These are phyloP conservation scores for Paradoxurus hermaphroditus DNA, from an alignment of 2,113 vertebrate species.

Conservation along the genomic window DNA sequence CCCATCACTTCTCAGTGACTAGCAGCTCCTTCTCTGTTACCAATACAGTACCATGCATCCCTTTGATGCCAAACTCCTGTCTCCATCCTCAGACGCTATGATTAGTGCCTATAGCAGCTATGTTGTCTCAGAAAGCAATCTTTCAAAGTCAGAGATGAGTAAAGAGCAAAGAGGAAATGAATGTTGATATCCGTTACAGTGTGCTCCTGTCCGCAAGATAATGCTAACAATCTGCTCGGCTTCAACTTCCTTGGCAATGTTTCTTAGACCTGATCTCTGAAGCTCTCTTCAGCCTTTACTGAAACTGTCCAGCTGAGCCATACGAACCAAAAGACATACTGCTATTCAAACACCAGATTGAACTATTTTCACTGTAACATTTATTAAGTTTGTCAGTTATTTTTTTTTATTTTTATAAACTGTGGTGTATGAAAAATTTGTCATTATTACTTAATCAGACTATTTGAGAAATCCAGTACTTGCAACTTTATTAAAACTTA, in stretches of 20 bases:
- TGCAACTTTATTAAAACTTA: slow-evolving; percentile 63
- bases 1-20: not conserved
- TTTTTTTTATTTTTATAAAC: slow-evolving; percentile 2
- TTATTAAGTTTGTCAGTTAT: slow-evolving; percentile 1
- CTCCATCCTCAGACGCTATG: not conserved
- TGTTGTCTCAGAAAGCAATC: not conserved
- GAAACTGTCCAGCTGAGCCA: slow-evolving; percentile 43
- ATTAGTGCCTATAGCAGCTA: not conserved
- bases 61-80: not conserved
- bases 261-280: slow-evolving; percentile 38
- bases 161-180: not conserved
- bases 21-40: not conserved
- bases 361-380: slow-evolving; percentile 32
- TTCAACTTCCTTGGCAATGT: slow-evolving; percentile 17
- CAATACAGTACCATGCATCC: not conserved
- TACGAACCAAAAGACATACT: slow-evolving; percentile 49
- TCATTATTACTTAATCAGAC: slow-evolving; percentile 67
- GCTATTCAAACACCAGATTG: not conserved
- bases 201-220: slow-evolving; percentile 37
- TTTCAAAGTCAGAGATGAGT: not conserved
- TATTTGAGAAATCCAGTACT: slow-evolving; percentile 69
- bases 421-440: slow-evolving; percentile 67
- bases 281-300: slow-evolving; percentile 37
- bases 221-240: not conserved
- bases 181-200: slow-evolving; percentile 4